Evolutionary conservation across 2,797 vertebrate genomes (phyloP), one percentile per base, ranked within the genome.

Genomic region (Carduelis carduelis): DNA sequence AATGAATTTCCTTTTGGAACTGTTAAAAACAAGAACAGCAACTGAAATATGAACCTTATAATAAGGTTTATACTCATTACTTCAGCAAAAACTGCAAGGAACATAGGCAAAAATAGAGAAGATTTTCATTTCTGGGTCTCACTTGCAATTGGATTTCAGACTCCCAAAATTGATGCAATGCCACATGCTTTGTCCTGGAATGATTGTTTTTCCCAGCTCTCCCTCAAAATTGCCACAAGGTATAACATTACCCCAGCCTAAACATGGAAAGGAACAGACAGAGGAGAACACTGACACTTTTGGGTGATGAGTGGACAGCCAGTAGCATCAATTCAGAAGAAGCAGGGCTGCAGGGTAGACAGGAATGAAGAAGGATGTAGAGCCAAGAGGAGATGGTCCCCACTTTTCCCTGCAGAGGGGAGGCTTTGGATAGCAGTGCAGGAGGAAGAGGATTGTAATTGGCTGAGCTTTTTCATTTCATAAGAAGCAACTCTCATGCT

Each of bases 381-480:
- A 28, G 9, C 21, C 57, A 56, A 47, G 46, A 17, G 37, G 41
- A 68, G 14, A 37, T 15, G 52, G 5, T 16, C 30, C 12, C 14
- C 19, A 5, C 30, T 24, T 17, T 24, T 77, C 17, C 34, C 5
- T 0, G 0, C 43, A 66, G 41, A 70, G 27, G 5, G 17, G 30
- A 86, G 32, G n/a, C 8, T 72, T 60, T 74, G 39, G 18, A 18
- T 16, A 66, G 24, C 1, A 2, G 8, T 19, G 44, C 19, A 39
- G 59, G 15, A 83, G 68, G 14, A 82, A 43, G 8, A 46, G 8
- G 4, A 11, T 14, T 14, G 2, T 30, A 57, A 74, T 9, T 32
- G 27, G 2, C 24, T 49, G 47, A 27, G 27, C 2, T 47, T 96
- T 37, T 71, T 56, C 8, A 30, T 83, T 83, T 55, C 20, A 13